phyloP scores from a whole-genome alignment of 2,113 vertebrate species.

The zebrafish (Danio rerio) region DNA sequence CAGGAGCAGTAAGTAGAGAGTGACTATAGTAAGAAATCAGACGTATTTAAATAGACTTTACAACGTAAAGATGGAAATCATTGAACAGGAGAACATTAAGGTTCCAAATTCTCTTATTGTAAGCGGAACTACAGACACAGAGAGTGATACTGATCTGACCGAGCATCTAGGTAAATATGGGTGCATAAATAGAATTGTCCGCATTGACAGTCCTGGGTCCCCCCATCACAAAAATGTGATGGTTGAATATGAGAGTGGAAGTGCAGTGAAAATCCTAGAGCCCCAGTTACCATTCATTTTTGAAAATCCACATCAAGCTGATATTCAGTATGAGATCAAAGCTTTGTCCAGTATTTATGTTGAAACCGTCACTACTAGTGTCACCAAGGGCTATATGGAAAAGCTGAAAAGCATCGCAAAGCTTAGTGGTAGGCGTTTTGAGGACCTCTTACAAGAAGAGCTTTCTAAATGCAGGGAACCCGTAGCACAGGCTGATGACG shows the following conservation, averaged over 20 bases:
- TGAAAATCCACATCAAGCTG: not conserved
- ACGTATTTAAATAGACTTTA: too few relatives aligned
- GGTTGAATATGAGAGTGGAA: constrained; percentile 28
- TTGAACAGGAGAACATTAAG: constrained; percentile 34
- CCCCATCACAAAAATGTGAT: constrained; percentile 39
- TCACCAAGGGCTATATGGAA: not conserved
- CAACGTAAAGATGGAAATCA: constrained; percentile 36
- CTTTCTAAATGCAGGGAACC: not conserved
- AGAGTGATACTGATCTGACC: constrained; percentile 35
- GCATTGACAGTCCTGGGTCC: constrained; percentile 19
- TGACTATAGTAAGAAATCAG: too few relatives aligned
- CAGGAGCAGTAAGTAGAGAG: too few relatives aligned
- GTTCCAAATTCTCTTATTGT: constrained; percentile 35
- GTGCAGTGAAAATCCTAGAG: constrained; percentile 25
- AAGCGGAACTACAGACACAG: constrained; percentile 21
- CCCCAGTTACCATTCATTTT: not conserved
- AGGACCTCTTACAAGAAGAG: not conserved
- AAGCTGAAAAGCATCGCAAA: constrained; percentile 31
- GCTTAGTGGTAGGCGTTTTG: constrained; percentile 15
- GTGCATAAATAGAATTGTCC: constrained; percentile 19
- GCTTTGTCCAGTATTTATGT: constrained; percentile 33
- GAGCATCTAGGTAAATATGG: constrained; percentile 30
- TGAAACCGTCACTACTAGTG: not conserved
- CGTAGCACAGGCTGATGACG: not conserved
- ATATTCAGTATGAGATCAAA: not conserved